These are phyloP conservation scores for Aphrophora alni DNA, from an alignment of 2,888 invertebrate species.

Conservation along the genomic window DNA sequence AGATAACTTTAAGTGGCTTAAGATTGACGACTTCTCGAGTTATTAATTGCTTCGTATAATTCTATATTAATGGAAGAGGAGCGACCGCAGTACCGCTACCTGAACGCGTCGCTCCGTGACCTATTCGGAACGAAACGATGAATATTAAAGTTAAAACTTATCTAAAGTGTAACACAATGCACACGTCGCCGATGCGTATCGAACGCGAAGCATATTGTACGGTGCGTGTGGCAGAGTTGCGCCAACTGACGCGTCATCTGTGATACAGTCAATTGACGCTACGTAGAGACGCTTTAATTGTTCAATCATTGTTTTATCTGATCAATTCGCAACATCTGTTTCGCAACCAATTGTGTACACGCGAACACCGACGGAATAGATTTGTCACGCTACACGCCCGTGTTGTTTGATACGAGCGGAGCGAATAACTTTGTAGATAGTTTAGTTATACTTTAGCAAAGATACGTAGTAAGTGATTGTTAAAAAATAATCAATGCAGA, in stretches of 20 bases:
- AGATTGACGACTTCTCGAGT: too few species aligned
- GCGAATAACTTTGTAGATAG: too few species aligned
- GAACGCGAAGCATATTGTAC: neutral
- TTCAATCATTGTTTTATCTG: slow-evolving; percentile 9
- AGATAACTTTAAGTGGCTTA: too few species aligned
- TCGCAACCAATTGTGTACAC: slow-evolving; percentile 2
- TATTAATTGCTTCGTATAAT: too few species aligned
- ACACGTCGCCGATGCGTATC: neutral
- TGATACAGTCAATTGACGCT: neutral
- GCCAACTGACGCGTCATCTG: slow-evolving; percentile 3
- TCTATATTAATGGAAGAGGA: too few species aligned
- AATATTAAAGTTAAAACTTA: neutral
- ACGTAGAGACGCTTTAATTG: neutral
- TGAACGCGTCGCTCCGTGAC: neutral
- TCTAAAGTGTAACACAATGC: slow-evolving; percentile 5
- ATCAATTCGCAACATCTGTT: slow-evolving; percentile 7
- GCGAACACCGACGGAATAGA: neutral
- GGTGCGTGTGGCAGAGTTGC: neutral
- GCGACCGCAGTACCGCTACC: too few species aligned
- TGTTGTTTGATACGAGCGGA: neutral
- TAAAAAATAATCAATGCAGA: too few species aligned
- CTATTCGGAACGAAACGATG: neutral
- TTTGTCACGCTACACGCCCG: neutral
- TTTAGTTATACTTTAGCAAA: too few species aligned
- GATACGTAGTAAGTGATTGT: too few species aligned